Evolutionary conservation across 2,888 invertebrate genomes (phyloP).

Genomic region (Stictocephala bisonia): DNA sequence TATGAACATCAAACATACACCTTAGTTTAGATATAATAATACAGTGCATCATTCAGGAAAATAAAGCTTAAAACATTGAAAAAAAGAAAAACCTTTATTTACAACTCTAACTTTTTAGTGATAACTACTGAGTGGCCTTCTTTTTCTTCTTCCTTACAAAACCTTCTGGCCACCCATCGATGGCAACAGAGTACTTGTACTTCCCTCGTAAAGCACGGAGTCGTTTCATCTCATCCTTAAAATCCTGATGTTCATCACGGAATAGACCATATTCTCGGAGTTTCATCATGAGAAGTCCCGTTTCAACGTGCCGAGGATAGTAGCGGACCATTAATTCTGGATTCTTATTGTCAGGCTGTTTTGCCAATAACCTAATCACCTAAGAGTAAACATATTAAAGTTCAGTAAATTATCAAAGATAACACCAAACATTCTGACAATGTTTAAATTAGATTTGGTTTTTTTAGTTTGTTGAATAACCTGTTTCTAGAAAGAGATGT

Average conservation of each 20-base stretch:
- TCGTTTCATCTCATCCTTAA: conserved; percentile 83
- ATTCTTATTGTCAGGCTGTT: conserved; percentile 78
- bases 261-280: conserved; percentile 82
- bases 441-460: no score
- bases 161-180: conserved; percentile 38
- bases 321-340: conserved; percentile 78
- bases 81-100: not conserved
- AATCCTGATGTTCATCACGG: conserved; percentile 90
- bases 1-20: no score
- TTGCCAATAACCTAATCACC: conserved; percentile 81
- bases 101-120: not conserved
- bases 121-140: no score
- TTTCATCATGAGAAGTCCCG: conserved; percentile 76
- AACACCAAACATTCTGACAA: no score
- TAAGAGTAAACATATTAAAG: no score
- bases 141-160: conserved; percentile 22
- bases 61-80: not conserved
- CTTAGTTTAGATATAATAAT: no score
- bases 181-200: conserved; percentile 42
- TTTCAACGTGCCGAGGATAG: conserved; percentile 88
- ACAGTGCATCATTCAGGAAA: not conserved
- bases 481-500: no score
- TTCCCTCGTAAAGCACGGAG: conserved; percentile 83
- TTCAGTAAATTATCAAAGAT: no score
- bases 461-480: no score